Evolutionary conservation across 1,140 invertebrate genomes (phyloP).

Genomic region (Nixonia krombeini): DNA sequence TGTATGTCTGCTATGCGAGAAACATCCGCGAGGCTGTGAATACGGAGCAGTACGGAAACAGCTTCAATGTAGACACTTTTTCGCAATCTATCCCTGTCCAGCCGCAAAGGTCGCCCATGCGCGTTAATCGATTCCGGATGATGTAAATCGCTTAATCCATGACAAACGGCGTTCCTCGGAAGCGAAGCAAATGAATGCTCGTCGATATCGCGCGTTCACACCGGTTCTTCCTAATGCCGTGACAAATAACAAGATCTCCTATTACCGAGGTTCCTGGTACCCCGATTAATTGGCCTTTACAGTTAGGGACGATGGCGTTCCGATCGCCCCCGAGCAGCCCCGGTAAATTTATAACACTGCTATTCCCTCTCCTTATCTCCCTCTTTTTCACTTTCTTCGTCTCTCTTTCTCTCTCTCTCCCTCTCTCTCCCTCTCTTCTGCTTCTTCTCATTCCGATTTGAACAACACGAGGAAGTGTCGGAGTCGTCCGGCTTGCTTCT

Average conservation of each 20-base stretch:
- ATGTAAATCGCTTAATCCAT: constrained; percentile 30
- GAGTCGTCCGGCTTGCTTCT: constrained; percentile 22
- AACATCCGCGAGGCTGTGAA: too few species aligned
- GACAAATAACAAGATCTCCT: constrained; percentile 55
- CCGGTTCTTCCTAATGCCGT: constrained; percentile 52
- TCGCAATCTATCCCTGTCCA: too few species aligned
- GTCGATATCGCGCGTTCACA: constrained; percentile 43
- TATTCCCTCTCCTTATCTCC: constrained; percentile 26
- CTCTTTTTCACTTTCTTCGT: too few species aligned
- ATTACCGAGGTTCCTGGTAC: constrained; percentile 56
- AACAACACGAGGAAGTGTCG: constrained; percentile 45
- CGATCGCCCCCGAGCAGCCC: constrained; percentile 48
- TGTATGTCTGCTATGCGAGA: too few species aligned
- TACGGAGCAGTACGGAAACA: too few species aligned
- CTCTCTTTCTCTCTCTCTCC: too few species aligned
- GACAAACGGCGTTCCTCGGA: constrained; percentile 37
- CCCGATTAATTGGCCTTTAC: constrained; percentile 61
- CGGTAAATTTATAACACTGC: constrained; percentile 57
- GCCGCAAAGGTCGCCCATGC: not conserved
- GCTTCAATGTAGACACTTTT: too few species aligned
- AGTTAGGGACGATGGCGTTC: constrained; percentile 53
- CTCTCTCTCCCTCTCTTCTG: constrained; percentile 26
- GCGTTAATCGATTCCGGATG: constrained; percentile 8
- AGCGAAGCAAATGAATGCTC: constrained; percentile 44
- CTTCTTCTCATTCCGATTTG: constrained; percentile 21